phyloP scores from a whole-genome alignment of 2,113 vertebrate species.

The Siphamia tubifer region DNA sequence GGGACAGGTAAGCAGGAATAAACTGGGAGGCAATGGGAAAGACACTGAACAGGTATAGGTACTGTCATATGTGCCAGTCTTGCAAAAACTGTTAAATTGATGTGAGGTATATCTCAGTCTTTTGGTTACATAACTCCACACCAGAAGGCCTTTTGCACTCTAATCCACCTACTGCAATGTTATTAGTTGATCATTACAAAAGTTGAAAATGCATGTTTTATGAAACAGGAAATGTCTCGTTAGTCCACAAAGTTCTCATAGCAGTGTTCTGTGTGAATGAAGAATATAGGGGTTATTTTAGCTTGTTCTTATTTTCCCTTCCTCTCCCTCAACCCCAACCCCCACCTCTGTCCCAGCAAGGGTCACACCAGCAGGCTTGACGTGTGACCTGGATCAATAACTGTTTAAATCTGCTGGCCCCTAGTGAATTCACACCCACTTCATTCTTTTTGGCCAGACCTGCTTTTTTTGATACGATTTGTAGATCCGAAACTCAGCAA shows the following conservation, averaged over 20 bases:
- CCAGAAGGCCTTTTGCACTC: too few species aligned
- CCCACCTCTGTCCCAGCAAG: conserved; percentile 51
- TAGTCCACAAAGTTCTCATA: neutral
- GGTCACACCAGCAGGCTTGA: conserved; percentile 74
- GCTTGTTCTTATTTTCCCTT: conserved; percentile 49
- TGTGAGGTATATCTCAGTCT: too few species aligned
- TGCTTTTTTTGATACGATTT: conserved; percentile 12
- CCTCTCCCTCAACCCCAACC: conserved; percentile 40
- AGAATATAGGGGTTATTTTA: conserved; percentile 31
- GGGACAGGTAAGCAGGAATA: conserved; percentile 84
- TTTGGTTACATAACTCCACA: too few species aligned
- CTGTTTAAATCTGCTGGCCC: conserved; percentile 78
- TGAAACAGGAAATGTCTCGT: too few species aligned
- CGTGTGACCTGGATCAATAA: conserved; percentile 82
- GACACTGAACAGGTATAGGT: neutral
- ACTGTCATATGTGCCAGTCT: too few species aligned
- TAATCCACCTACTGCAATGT: too few species aligned
- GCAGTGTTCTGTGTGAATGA: conserved; percentile 26
- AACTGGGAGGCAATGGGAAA: neutral
- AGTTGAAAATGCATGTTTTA: too few species aligned
- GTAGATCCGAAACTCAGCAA: neutral
- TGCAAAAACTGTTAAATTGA: too few species aligned
- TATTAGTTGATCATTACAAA: too few species aligned
- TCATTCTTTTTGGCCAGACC: conserved; percentile 29
- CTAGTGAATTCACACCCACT: conserved; percentile 66